Evolutionary conservation across 2,888 invertebrate species (phyloP), one percentile per base, ranked within the genome.

Genomic region (Drosophila buzzatii): DNA sequence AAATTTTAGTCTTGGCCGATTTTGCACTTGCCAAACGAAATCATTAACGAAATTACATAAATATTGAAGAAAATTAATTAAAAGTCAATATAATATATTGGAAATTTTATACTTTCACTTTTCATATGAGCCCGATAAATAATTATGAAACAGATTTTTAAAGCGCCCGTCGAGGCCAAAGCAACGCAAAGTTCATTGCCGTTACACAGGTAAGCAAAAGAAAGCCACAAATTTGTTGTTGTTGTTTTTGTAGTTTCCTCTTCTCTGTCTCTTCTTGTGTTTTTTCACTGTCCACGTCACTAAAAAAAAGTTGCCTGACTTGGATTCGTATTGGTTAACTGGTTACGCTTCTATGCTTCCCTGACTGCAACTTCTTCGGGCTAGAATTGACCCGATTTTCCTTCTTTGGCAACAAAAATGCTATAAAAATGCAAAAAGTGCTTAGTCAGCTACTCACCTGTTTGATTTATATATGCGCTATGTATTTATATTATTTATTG

Each of bases 271-370:
- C 70, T 55, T 53, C 44, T 67, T 68, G 44, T 49, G 16, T 45
- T 62, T 68, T 52, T 63, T 69, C 45, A 42, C 67, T 63, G 87
- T 86, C 90, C 86, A 89, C 86, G 89, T 86, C 86, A 89, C 85
- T 76, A 84, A 80, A 77, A 76, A 75, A 81, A 57, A 57, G 70
- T 67, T 12, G 56, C 49, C 67, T 81, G 68, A 65, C 71, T 67
- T 45, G 44, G 51, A 52, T 62, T 71, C 49, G 41, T 56, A 74
- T 66, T 69, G 73, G 73, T 60, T 71, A 61, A 52, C 70, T 81
- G 77, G 89, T 79, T 89, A 89, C 87, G 89, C 81, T 85, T 78
- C 72, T 71, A 60, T 73, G 82, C 58, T 20, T 65, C 37, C 55
- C 41, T 47, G 44, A 45, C 69, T 58, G 61, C 79, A 74, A 79